Evolutionary conservation across 2,113 vertebrate species (phyloP).

Genomic region (Peromyscus leucopus): DNA sequence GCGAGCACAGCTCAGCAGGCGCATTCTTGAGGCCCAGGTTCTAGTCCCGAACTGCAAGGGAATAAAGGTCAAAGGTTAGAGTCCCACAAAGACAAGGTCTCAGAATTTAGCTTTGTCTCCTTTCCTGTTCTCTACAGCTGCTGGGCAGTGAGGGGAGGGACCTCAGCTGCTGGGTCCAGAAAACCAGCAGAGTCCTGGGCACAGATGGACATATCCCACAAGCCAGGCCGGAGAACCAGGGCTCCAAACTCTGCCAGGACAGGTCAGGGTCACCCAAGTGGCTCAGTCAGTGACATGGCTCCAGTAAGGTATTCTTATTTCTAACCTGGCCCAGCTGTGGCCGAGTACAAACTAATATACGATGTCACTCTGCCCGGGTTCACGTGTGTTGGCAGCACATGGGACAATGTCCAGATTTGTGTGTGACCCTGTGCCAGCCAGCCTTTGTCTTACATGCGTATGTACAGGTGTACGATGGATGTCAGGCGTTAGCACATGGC

Average conservation of each 20-base stretch:
- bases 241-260: background rate
- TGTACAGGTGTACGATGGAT: no score
- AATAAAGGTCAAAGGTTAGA: background rate
- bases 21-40: background rate
- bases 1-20: background rate
- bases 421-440: background rate
- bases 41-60: background rate
- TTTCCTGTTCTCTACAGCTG: background rate
- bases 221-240: background rate
- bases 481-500: background rate
- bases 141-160: background rate
- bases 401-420: background rate
- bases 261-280: background rate
- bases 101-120: background rate
- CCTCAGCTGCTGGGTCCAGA: background rate
- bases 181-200: background rate
- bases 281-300: background rate
- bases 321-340: slow-evolving; percentile 1
- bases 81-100: background rate
- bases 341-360: background rate
- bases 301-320: background rate
- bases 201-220: background rate
- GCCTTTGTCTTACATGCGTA: background rate
- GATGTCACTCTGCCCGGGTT: background rate
- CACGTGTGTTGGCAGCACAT: background rate